A percentile compares a stretch with the other conserved stretches of the same genome.
phyloP scores from a whole-genome alignment of 2,797 vertebrate species.

The Betta splendens region DNA sequence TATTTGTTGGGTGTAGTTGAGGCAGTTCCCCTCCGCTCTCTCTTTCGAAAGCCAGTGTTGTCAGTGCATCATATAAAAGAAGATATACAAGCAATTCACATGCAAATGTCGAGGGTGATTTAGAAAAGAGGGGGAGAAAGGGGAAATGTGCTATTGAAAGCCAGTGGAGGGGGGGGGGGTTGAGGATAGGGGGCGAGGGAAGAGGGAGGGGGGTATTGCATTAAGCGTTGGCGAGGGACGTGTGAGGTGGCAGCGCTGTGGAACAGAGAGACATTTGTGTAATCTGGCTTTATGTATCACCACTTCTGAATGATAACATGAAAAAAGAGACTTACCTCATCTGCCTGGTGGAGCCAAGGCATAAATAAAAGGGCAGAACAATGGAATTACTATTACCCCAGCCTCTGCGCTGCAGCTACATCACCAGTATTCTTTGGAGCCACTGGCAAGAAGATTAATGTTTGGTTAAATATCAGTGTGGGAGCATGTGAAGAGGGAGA shows the following conservation, averaged over 20 bases:
- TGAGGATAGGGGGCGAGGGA: constrained; percentile 17
- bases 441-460: constrained; percentile 99
- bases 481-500: constrained; percentile 88
- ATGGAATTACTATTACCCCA: constrained; percentile 96
- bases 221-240: constrained; percentile 83
- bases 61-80: constrained; percentile 89
- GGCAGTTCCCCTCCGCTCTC: constrained; percentile 66
- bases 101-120: constrained; percentile 86
- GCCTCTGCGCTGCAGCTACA: constrained; percentile 83
- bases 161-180: constrained; percentile 77
- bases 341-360: constrained; percentile 97
- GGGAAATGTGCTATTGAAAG: constrained; percentile 85
- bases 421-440: constrained; percentile 96
- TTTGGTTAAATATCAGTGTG: constrained; percentile 99
- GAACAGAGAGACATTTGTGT: constrained; percentile 98
- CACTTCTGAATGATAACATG: constrained; percentile 98
- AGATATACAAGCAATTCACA: constrained; percentile 90
- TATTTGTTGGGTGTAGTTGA: constrained; percentile 21
- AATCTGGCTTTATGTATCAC: constrained; percentile 98
- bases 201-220: constrained; percentile 50
- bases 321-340: constrained; percentile 93
- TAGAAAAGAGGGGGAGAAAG: constrained; percentile 82
- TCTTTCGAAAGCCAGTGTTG: constrained; percentile 84
- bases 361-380: constrained; percentile 97
- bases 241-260: constrained; percentile 81